These are phyloP conservation scores for Oceanodroma tethys DNA, from an alignment of 2,113 vertebrate genomes.

Conservation along the genomic window DNA sequence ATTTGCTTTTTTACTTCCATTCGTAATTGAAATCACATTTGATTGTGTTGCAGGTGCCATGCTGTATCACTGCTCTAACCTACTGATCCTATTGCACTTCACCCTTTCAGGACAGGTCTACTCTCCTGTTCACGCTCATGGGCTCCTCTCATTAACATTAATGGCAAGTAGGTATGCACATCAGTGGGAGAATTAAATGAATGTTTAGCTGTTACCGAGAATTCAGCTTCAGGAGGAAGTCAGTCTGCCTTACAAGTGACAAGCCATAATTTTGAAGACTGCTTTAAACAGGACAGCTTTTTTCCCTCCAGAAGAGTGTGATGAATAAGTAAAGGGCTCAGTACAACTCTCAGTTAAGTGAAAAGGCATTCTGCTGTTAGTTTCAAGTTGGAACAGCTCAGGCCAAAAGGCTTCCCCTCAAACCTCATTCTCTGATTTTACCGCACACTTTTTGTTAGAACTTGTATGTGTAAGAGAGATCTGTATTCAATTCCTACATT, in stretches of 20 bases:
- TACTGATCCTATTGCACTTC: neutral
- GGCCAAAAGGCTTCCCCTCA: neutral
- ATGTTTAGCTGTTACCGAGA: neutral
- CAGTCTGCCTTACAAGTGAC: neutral
- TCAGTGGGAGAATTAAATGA: neutral
- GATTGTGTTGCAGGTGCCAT: neutral
- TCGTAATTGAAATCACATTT: neutral
- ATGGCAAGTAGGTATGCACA: neutral
- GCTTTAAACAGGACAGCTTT: neutral
- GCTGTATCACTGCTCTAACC: neutral
- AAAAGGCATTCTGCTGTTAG: neutral
- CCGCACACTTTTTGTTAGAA: neutral
- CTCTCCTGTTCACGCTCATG: neutral
- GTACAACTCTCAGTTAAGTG: neutral
- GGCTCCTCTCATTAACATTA: neutral
- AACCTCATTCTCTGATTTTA: neutral
- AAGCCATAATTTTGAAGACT: neutral
- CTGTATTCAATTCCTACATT: neutral
- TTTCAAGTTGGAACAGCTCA: neutral
- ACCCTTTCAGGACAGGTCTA: neutral
- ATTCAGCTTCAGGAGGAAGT: neutral
- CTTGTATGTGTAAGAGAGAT: neutral
- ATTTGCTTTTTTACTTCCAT: neutral
- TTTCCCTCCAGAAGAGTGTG: neutral
- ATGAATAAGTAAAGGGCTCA: neutral